Percentiles rank a stretch among this genome's conserved stretches.
phyloP scores from a whole-genome alignment of 2,888 invertebrate genomes.

The Theretra japonica region DNA sequence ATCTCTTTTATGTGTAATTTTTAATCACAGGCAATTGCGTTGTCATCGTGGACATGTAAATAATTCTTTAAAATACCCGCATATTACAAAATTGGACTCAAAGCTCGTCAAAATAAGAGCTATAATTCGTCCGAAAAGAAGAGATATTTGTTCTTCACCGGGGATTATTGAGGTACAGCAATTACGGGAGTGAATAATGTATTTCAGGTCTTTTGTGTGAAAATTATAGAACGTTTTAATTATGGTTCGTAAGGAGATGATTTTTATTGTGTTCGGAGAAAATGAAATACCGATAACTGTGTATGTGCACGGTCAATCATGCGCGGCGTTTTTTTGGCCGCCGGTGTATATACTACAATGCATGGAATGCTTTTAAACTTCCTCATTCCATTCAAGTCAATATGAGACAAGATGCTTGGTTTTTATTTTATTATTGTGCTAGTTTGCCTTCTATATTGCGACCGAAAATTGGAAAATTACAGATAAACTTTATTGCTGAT shows the following conservation, averaged over 20 bases:
- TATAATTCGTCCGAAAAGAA: not conserved
- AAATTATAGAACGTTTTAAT: slow-evolving; percentile 50
- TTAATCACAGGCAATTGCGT: slow-evolving; percentile 58
- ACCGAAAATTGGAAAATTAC: too few relatives aligned
- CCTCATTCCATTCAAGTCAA: not conserved
- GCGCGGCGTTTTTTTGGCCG: slow-evolving; percentile 1
- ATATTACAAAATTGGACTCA: not conserved
- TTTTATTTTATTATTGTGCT: not conserved
- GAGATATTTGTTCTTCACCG: slow-evolving; percentile 22
- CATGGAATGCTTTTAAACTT: slow-evolving; percentile 9
- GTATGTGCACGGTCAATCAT: slow-evolving; percentile 2
- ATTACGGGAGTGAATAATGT: slow-evolving; percentile 57
- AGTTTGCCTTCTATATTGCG: too few relatives aligned
- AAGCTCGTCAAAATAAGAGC: not conserved
- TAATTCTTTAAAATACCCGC: slow-evolving; percentile 33
- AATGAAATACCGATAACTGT: slow-evolving; percentile 18
- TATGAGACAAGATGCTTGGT: not conserved
- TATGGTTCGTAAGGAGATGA: slow-evolving; percentile 31
- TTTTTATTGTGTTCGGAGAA: slow-evolving; percentile 31
- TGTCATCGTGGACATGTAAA: slow-evolving; percentile 50
- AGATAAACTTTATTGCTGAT: too few relatives aligned
- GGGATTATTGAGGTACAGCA: slow-evolving; percentile 43
- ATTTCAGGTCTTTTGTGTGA: slow-evolving; percentile 44
- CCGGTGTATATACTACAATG: not conserved
- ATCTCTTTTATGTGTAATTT: slow-evolving; percentile 55